Conservation (phyloP, 2,113 vertebrate genomes). For the Otocyon megalotis region DNA sequence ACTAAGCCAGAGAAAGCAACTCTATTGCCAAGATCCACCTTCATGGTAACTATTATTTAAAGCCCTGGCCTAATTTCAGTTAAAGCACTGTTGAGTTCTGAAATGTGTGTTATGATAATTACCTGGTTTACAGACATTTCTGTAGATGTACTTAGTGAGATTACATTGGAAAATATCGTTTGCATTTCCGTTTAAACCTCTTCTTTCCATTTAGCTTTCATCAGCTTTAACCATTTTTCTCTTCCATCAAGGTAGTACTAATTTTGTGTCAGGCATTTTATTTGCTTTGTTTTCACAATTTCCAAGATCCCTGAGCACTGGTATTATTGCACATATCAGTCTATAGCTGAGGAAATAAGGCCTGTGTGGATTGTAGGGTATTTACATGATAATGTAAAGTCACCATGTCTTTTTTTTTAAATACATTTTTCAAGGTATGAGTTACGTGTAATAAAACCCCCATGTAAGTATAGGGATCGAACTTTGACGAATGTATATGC, state of each 20-base stretch:
- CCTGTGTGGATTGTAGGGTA: neutral
- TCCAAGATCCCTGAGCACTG: neutral
- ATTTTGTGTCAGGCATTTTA: neutral
- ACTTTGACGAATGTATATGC: neutral
- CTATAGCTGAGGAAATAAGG: neutral
- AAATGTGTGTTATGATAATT: neutral
- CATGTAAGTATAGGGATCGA: neutral
- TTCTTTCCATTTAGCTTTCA: neutral
- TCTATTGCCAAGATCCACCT: constrained; percentile 80
- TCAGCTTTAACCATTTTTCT: neutral
- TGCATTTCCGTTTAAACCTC: neutral
- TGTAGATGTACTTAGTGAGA: neutral
- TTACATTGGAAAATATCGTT: constrained; percentile 12
- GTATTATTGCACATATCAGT: neutral
- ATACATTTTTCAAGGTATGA: neutral
- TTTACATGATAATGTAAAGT: neutral
- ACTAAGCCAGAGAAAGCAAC: constrained; percentile 78
- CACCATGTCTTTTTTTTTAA: neutral
- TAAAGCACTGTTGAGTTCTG: neutral
- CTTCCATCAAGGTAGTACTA: neutral
- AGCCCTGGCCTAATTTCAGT: constrained; percentile 9
- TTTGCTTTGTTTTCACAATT: neutral
- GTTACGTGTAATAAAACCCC: neutral
- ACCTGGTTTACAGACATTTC: neutral
- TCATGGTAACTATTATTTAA: constrained; percentile 71